These are phyloP conservation scores for Drosophila anomalata DNA, from an alignment of 2,888 invertebrate species.

Conservation along the genomic window DNA sequence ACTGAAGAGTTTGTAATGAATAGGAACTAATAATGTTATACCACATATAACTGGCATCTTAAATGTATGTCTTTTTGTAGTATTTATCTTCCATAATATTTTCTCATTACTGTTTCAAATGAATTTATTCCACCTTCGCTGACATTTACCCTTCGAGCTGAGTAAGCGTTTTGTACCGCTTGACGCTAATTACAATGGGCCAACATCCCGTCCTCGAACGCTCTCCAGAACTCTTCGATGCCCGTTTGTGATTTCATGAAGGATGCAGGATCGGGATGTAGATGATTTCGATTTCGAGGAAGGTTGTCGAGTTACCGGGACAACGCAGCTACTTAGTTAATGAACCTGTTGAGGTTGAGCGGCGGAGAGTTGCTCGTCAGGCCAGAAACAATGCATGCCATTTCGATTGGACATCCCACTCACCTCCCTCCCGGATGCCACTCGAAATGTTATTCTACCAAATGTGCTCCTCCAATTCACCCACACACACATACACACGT, in stretches of 20 bases:
- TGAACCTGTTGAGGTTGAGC: conserved; percentile 75
- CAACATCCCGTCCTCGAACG: conserved; percentile 15
- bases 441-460: conserved; percentile 41
- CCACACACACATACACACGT: conserved; percentile 47
- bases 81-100: neutral
- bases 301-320: conserved; percentile 55
- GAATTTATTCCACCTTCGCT: conserved; percentile 17
- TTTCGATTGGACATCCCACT: conserved; percentile 38
- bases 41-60: too few species aligned
- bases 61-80: neutral
- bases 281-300: neutral
- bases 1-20: conserved; percentile 5
- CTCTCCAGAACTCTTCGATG: conserved; percentile 10
- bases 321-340: conserved; percentile 69
- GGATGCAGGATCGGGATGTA: conserved; percentile 21
- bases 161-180: conserved; percentile 43
- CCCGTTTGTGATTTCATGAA: conserved; percentile 8
- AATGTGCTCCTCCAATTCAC: conserved; percentile 50
- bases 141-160: conserved; percentile 10
- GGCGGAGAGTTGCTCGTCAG: conserved; percentile 26
- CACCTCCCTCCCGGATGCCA: neutral
- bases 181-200: conserved; percentile 63
- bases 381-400: conserved; percentile 38
- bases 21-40: neutral
- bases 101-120: neutral